phyloP scores from a whole-genome alignment of 2,888 invertebrate species.

The Chymomyza procnemis region DNA sequence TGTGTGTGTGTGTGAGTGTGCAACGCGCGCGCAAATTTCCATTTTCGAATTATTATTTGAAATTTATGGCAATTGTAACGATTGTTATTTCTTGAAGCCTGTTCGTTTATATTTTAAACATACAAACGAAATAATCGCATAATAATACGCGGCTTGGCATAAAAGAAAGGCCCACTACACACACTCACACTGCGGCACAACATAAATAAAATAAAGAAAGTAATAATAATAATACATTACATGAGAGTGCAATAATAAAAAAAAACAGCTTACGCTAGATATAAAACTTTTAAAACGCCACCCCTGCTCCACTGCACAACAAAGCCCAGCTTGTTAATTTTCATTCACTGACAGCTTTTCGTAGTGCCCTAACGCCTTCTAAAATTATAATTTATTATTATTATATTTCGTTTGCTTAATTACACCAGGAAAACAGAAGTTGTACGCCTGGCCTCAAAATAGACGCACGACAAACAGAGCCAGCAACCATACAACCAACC shows the following conservation, averaged over 20 bases:
- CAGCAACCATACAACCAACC: conserved; percentile 19
- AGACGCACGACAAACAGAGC: not conserved
- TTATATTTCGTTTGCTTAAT: conserved; percentile 79
- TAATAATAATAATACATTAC: conserved; percentile 2
- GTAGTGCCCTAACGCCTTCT: conserved; percentile 57
- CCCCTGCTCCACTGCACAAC: not conserved
- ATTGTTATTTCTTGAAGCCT: conserved; percentile 63
- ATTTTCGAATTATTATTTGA: conserved; percentile 54
- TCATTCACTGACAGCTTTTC: not conserved
- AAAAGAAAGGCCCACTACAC: not conserved
- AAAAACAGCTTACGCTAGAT: too few species aligned
- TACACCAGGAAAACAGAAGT: conserved; percentile 76
- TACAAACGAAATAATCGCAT: conserved; percentile 66
- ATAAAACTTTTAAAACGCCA: not conserved
- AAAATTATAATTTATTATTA: conserved; percentile 79
- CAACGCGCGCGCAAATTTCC: conserved; percentile 13
- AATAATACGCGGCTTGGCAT: conserved; percentile 37
- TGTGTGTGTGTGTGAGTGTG: too few species aligned
- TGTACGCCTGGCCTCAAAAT: not conserved
- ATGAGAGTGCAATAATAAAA: not conserved
- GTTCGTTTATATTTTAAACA: conserved; percentile 76
- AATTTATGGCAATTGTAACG: conserved; percentile 51
- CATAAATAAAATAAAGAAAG: not conserved
- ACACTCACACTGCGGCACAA: not conserved
- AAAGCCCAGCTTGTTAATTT: not conserved